Evolutionary conservation across 2,888 invertebrate genomes (phyloP).

Genomic region (Drosophila pseudotakahashii): DNA sequence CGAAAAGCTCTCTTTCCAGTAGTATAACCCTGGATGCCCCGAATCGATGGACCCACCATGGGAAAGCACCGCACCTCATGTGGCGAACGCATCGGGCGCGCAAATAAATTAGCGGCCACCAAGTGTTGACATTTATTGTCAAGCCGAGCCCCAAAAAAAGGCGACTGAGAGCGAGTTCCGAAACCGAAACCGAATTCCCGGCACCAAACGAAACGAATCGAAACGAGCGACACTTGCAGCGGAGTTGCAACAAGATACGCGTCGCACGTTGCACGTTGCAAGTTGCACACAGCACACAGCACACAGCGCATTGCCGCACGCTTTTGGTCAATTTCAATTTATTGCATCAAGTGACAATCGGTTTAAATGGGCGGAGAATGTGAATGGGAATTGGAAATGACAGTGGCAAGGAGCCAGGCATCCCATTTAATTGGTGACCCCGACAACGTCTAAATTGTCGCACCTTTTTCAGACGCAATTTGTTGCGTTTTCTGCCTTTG

Average conservation of each 20-base stretch:
- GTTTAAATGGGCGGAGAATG: constrained; percentile 32
- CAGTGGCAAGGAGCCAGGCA: constrained; percentile 27
- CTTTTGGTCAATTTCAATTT: constrained; percentile 76
- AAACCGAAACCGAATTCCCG: constrained; percentile 19
- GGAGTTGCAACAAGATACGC: constrained; percentile 57
- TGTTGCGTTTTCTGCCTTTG: constrained; percentile 2
- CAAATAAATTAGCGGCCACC: constrained; percentile 79
- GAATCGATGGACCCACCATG: constrained; percentile 1
- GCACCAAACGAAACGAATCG: constrained; percentile 8
- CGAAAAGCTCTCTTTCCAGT: no score
- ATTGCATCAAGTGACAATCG: constrained; percentile 74
- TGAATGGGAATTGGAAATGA: constrained; percentile 41
- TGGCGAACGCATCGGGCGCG: constrained; percentile 39
- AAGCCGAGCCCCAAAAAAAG: constrained; percentile 58
- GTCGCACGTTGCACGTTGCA: constrained; percentile 42
- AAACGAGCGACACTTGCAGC: constrained; percentile 41
- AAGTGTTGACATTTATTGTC: constrained; percentile 82
- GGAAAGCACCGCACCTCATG: constrained; percentile 8
- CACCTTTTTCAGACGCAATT: constrained; percentile 62
- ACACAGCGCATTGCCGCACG: constrained; percentile 61
- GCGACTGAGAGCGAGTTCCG: constrained; percentile 7
- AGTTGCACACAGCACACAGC: constrained; percentile 40
- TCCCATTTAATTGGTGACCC: constrained; percentile 49
- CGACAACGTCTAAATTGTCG: constrained; percentile 70
- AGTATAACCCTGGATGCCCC: no score